Evolutionary conservation across 2,113 vertebrate species (phyloP).

Genomic region (Ia io): DNA sequence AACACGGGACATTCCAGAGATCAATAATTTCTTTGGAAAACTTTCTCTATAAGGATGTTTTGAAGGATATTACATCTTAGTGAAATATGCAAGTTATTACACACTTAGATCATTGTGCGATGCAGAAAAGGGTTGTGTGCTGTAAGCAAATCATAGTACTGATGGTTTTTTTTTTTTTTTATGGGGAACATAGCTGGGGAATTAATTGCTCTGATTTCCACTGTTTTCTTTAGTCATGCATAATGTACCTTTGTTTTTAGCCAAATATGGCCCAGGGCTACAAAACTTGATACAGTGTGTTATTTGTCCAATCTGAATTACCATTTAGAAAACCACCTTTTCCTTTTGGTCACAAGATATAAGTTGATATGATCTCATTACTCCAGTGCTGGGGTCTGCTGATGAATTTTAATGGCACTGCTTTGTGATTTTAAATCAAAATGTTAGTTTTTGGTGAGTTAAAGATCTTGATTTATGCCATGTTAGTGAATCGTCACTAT

Average conservation of each 20-base stretch:
- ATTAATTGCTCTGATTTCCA: slow-evolving; percentile 71
- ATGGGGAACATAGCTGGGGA: slow-evolving; percentile 60
- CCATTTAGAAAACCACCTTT: slow-evolving; percentile 11
- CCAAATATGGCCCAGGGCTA: not conserved
- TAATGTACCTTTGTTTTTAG: slow-evolving; percentile 58
- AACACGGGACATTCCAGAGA: slow-evolving; percentile 44
- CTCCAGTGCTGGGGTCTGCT: not conserved
- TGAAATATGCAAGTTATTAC: slow-evolving; percentile 55
- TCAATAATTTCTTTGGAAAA: slow-evolving; percentile 66
- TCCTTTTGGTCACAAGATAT: not conserved
- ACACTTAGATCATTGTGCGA: slow-evolving; percentile 57
- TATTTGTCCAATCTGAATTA: slow-evolving; percentile 33
- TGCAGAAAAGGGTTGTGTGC: not conserved
- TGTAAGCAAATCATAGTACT: slow-evolving; percentile 39
- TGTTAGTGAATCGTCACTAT: slow-evolving; percentile 60
- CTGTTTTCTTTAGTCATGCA: slow-evolving; percentile 38
- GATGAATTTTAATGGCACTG: slow-evolving; percentile 12
- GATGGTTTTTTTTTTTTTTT: slow-evolving; percentile 31
- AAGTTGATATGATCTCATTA: not conserved
- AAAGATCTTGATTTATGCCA: slow-evolving; percentile 34
- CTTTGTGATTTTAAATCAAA: slow-evolving; percentile 57
- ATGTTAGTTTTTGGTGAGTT: not conserved
- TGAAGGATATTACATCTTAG: slow-evolving; percentile 59
- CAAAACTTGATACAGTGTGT: slow-evolving; percentile 31
- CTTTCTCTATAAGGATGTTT: slow-evolving; percentile 58